A percentile compares a stretch with the other conserved stretches of the same genome.
These are phyloP conservation scores for Drosophila kanapiae DNA, from an alignment of 1,140 invertebrate species.

Conservation along the genomic window DNA sequence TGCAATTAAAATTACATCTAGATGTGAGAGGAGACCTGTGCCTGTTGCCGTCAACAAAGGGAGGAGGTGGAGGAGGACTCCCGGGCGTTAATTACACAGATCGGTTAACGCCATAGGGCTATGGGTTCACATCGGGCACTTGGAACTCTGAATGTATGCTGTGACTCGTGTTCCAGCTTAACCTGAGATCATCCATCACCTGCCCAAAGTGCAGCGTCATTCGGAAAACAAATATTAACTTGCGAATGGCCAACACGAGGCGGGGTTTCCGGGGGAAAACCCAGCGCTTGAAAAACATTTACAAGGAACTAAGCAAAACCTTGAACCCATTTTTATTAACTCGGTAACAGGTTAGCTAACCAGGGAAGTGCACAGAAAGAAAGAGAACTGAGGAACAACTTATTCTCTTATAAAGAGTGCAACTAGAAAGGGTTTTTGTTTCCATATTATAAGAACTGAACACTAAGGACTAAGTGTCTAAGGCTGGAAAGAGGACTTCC, in stretches of 20 bases:
- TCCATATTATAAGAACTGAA: too few relatives aligned
- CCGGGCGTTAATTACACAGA: constrained; percentile 26
- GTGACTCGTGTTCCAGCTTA: constrained; percentile 6
- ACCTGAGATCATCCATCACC: constrained; percentile 48
- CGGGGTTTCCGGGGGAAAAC: constrained; percentile 44
- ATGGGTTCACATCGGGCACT: constrained; percentile 7
- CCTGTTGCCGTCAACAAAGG: constrained; percentile 23
- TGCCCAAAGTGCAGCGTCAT: constrained; percentile 25
- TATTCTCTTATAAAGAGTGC: background rate
- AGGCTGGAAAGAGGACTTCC: background rate
- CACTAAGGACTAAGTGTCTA: too few relatives aligned
- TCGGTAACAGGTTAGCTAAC: constrained; percentile 3
- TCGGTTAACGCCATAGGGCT: constrained; percentile 7
- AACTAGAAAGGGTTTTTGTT: background rate
- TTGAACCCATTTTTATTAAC: constrained; percentile 19
- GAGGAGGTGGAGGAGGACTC: constrained; percentile 30
- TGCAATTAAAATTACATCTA: constrained; percentile 19
- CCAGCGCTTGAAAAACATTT: constrained; percentile 31
- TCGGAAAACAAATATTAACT: constrained; percentile 43
- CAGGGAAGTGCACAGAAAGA: background rate
- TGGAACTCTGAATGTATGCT: constrained; percentile 23
- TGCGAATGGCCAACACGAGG: constrained; percentile 1
- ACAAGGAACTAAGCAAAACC: constrained; percentile 37
- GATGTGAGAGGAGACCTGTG: constrained; percentile 3
- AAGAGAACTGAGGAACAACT: background rate